A percentile compares a stretch with the other conserved stretches of the same genome.
Evolutionary conservation across 2,888 invertebrate species (phyloP).

Genomic region (Diaperis boleti): DNA sequence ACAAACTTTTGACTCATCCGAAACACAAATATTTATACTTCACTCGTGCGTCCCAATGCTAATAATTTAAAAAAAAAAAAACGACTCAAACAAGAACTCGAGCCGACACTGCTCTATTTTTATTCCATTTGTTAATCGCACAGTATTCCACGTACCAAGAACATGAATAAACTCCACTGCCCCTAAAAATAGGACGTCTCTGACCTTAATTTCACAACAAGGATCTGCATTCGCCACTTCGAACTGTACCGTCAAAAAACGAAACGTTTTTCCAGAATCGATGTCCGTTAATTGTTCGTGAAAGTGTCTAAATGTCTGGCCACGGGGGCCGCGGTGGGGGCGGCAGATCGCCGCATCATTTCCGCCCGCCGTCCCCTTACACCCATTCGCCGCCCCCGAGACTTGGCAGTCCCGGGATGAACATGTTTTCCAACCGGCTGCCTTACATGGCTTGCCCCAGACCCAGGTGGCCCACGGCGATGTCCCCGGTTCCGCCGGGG

Average conservation of each 20-base stretch:
- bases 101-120: conserved; percentile 35
- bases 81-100: background rate
- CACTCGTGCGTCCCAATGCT: background rate
- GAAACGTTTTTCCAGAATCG: conserved; percentile 48
- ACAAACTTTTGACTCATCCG: conserved; percentile 32
- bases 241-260: background rate
- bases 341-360: conserved; percentile 74
- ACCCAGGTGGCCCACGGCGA: conserved; percentile 75
- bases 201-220: conserved; percentile 35
- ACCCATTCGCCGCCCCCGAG: conserved; percentile 80
- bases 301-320: conserved; percentile 45
- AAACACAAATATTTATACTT: conserved; percentile 27
- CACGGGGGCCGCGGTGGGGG: conserved; percentile 56
- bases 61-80: background rate
- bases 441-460: conserved; percentile 75
- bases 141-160: conserved; percentile 6
- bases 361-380: conserved; percentile 82
- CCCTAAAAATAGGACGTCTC: conserved; percentile 26
- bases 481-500: conserved; percentile 67
- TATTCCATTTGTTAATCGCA: conserved; percentile 14
- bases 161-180: conserved; percentile 25
- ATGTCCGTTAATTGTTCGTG: conserved; percentile 47
- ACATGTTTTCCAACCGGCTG: conserved; percentile 66
- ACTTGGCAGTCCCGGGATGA: conserved; percentile 66
- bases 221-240: background rate